These are phyloP conservation scores for Sakesphorus luctuosus DNA, from an alignment of 2,113 vertebrate genomes.

Conservation along the genomic window DNA sequence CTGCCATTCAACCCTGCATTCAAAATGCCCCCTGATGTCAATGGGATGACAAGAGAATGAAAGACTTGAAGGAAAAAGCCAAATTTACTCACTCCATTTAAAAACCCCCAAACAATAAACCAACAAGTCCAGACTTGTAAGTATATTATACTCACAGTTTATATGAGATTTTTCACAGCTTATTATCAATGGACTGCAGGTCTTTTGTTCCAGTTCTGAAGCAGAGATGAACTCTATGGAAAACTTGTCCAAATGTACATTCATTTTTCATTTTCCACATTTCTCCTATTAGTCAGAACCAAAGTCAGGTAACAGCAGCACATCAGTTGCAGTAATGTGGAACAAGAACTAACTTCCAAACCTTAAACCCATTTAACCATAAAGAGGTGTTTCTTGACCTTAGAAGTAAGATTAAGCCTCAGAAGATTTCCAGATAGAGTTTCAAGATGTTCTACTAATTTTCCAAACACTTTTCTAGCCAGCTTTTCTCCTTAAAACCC, in stretches of 20 bases:
- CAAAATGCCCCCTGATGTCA: background rate
- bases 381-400: background rate
- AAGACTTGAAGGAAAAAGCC: background rate
- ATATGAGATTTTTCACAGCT: background rate
- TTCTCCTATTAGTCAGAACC: background rate
- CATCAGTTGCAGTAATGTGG: background rate
- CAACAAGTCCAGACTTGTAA: background rate
- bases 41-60: background rate
- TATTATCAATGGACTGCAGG: background rate
- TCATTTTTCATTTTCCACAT: background rate
- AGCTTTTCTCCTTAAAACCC: background rate
- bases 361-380: background rate
- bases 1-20: background rate
- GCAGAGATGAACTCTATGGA: background rate
- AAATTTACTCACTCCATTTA: background rate
- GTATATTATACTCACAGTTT: background rate
- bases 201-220: background rate
- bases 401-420: background rate
- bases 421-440: background rate
- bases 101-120: background rate
- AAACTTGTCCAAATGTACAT: background rate
- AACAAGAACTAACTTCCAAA: background rate
- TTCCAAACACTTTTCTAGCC: background rate
- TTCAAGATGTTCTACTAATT: background rate
- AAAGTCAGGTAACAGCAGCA: background rate